A percentile compares a stretch with the other conserved stretches of the same genome.
Evolutionary conservation across 2,113 vertebrate species (phyloP).

Genomic region (Vulpes vulpes): DNA sequence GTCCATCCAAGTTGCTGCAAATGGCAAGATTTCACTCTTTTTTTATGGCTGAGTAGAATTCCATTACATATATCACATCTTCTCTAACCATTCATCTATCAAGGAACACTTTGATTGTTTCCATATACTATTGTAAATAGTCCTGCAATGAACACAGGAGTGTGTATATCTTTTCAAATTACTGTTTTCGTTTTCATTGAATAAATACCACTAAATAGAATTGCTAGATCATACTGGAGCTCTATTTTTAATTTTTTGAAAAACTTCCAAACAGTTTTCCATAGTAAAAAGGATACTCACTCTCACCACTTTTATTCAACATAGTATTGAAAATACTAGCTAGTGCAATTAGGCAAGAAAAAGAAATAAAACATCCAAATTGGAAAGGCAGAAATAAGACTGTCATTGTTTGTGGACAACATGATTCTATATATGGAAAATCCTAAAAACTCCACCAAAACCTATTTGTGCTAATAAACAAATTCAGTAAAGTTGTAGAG

Average conservation of each 20-base stretch:
- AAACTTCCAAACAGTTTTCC: neutral
- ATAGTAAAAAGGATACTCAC: neutral
- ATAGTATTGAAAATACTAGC: neutral
- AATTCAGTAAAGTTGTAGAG: neutral
- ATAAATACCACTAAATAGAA: neutral
- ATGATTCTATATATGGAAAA: neutral
- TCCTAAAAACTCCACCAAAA: neutral
- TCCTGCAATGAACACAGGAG: neutral
- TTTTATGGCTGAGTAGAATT: neutral
- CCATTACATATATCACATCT: neutral
- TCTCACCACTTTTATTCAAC: neutral
- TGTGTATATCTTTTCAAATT: neutral
- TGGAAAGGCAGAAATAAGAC: neutral
- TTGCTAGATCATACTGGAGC: neutral
- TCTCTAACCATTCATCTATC: neutral
- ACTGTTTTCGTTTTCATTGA: neutral
- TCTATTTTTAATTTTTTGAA: neutral
- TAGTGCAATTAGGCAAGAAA: neutral
- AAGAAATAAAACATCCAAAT: neutral
- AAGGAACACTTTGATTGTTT: neutral
- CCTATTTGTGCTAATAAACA: neutral
- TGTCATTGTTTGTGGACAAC: neutral
- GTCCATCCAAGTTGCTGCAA: neutral
- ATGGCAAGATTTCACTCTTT: neutral
- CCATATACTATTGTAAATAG: neutral